Evolutionary conservation across 1,140 invertebrate genomes (phyloP), one percentile per base, ranked within the genome.

Genomic region (Drosophila insularis): DNA sequence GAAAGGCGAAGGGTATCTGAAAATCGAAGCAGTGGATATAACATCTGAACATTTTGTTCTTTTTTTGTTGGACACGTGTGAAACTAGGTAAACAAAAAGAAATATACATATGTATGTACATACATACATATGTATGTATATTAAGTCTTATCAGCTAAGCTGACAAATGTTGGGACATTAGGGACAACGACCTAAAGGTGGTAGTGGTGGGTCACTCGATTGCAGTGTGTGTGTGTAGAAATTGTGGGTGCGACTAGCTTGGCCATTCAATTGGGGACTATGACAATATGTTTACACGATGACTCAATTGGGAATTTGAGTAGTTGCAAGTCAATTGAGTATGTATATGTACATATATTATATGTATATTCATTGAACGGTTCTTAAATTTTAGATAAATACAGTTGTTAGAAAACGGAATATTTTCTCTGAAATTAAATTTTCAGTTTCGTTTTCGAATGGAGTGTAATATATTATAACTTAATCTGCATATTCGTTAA

Each of bases 131-230:
- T 54, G 50, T 55, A 6, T 5, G 2, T 39, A 39, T 75, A 65
- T 75, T 76, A 59, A 60, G 54, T 60, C 61, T 77, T 77, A 77
- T 77, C 74, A 65, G 73, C 32, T 58, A 23, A 77, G 43, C 67
- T 75, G 71, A 75, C 73, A 63, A 60, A 73, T 69, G 71, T 32
- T 65, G 37, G 66, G 37, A 61, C 74, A 77, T 77, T 77, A 77
- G 74, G 73, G 74, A 77, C 74, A 68, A 63, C 74, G 74, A 77
- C 74, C 74, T 58, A 43, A 56, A 31, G 14, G 11, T 50, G 7
- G 27, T 50, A 39, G 40, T 63, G 7, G 27, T 63, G 61, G 40
- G 61, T 63, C 32, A 17, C 31, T 39, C 61, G n/a, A n/a, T 35
- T 10, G 2, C 32, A 7, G 32, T 10, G 1, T 10, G 32, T 39